phyloP scores from a whole-genome alignment of 2,113 vertebrate species.

The Vicugna pacos region DNA sequence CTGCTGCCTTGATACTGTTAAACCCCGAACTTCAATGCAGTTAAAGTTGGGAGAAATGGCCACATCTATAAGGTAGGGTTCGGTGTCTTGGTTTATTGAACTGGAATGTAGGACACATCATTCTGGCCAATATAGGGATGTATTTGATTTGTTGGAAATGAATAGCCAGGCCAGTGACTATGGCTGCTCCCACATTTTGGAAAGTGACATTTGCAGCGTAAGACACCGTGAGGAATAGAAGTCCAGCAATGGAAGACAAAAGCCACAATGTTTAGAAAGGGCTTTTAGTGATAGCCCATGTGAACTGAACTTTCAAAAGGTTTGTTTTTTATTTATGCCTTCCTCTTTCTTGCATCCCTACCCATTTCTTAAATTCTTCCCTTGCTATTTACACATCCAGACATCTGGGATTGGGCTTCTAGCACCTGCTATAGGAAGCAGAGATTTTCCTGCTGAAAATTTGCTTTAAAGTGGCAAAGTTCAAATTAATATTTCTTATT shows the following conservation, averaged over 20 bases:
- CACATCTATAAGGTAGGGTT: neutral
- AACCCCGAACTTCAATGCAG: neutral
- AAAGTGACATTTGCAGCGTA: neutral
- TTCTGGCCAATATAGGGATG: neutral
- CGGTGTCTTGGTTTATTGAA: neutral
- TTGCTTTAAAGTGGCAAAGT: slow-evolving; percentile 59
- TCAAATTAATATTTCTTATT: slow-evolving; percentile 55
- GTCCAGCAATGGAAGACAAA: slow-evolving; percentile 55
- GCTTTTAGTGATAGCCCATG: slow-evolving; percentile 56
- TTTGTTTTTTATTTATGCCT: slow-evolving; percentile 75
- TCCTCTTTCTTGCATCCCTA: slow-evolving; percentile 69
- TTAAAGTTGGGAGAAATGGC: neutral
- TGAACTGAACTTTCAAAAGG: slow-evolving; percentile 68
- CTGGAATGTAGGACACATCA: neutral
- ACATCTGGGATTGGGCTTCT: slow-evolving; percentile 76
- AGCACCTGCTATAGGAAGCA: slow-evolving; percentile 81
- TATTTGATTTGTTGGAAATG: slow-evolving; percentile 29
- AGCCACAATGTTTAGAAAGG: slow-evolving; percentile 44
- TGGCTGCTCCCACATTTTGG: neutral
- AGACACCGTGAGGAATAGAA: slow-evolving; percentile 54
- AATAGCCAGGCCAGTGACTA: neutral
- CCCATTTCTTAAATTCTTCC: slow-evolving; percentile 76
- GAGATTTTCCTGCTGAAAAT: slow-evolving; percentile 63
- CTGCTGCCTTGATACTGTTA: neutral
- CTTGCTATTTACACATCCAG: slow-evolving; percentile 74